These are phyloP conservation scores for Dysmachus trigonus DNA, from an alignment of 2,888 invertebrate genomes.

Conservation along the genomic window DNA sequence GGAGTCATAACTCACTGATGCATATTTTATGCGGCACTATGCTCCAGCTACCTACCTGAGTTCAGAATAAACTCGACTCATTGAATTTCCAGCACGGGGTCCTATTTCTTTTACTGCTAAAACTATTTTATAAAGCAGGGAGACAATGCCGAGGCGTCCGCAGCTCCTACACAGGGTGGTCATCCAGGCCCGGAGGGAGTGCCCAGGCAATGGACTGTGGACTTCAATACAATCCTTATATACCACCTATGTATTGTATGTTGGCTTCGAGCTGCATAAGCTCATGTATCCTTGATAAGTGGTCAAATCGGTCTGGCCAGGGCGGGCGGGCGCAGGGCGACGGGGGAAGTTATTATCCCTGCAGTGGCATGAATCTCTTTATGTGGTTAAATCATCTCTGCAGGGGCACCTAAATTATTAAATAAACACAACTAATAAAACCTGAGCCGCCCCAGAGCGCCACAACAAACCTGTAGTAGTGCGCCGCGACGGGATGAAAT, in stretches of 20 bases:
- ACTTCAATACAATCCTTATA: no score
- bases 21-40: neutral
- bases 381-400: slow-evolving; percentile 51
- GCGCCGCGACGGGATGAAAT: neutral
- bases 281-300: neutral
- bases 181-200: neutral
- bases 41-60: neutral
- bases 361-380: slow-evolving; percentile 50
- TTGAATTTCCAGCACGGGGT: neutral
- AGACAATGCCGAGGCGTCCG: neutral
- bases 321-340: neutral
- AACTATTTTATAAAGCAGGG: neutral
- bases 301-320: neutral
- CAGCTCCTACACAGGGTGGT: neutral
- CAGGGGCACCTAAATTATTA: slow-evolving; percentile 50
- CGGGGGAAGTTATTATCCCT: slow-evolving; percentile 47
- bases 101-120: neutral
- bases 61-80: neutral
- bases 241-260: no score
- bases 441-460: neutral
- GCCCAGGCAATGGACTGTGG: neutral
- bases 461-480: neutral
- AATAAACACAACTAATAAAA: slow-evolving; percentile 50
- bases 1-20: neutral
- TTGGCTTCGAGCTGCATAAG: neutral